Conservation (phyloP, 2,888 invertebrate genomes). For the Dolomedes plantarius region DNA sequence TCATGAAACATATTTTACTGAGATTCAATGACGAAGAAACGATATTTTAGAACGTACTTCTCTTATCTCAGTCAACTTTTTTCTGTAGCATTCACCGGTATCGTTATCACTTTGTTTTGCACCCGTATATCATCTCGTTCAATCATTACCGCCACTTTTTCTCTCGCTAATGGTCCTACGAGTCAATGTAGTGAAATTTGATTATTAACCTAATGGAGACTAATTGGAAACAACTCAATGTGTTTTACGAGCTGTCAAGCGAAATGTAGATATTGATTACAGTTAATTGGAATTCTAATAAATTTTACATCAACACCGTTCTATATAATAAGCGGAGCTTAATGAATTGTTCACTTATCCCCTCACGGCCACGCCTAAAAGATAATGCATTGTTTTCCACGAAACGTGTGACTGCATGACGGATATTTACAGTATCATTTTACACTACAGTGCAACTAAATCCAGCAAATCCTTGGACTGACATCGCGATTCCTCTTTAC, state of each 20-base stretch:
- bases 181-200: neutral
- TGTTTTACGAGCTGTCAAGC: neutral
- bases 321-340: neutral
- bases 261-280: neutral
- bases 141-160: neutral
- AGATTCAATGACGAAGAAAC: too few species aligned
- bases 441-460: too few species aligned
- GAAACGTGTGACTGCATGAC: too few species aligned
- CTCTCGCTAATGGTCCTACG: neutral
- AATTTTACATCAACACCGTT: slow-evolving; percentile 2
- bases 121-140: neutral
- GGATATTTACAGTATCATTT: too few species aligned
- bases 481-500: too few species aligned
- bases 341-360: neutral
- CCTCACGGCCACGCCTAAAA: neutral
- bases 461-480: too few species aligned
- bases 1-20: too few species aligned
- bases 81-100: neutral
- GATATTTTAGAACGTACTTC: too few species aligned
- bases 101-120: neutral
- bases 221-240: neutral
- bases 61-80: too few species aligned
- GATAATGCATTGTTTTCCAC: neutral
- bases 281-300: slow-evolving; percentile 2
- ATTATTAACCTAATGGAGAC: neutral